Base-by-base conservation (phyloP, 30 jellyfish, hydroid and myxozoan genomes). In the Nemopilema nomurai region DNA sequence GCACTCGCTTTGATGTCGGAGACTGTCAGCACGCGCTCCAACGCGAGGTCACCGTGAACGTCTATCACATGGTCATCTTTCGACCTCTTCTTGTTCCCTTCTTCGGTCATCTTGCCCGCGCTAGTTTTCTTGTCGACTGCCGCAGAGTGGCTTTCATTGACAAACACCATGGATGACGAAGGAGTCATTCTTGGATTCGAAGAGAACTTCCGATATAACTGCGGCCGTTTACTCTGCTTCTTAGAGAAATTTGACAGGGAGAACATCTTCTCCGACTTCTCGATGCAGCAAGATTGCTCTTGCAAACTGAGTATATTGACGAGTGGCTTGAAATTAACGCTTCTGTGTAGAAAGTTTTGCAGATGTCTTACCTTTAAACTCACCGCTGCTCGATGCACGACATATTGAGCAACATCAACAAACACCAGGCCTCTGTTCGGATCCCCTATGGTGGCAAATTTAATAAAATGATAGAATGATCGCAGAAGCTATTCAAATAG, bases 1-100 rank as follows among this genome's bases (percentile, higher is more conserved):
- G 26, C 72, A 63, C 7, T n/a, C 8, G 72, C n/a, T 63, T 63
- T 24, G 72, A 63, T 63, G 18, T 63, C 72, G 18, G 72, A 63
- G 6, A 63, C 72, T 6, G 72, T 63, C 18, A 63, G n/a, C 6
- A 63, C 72, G 6, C 72, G 26, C 8, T 63, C 29, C 72, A 63
- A 18, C 18, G 72, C 8, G 16, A n/a, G 29, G 6, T 63, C 29
- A 24, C 72, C 29, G 6, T 63, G 72, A n/a, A 24, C 6, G 18
- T 63, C 72, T 6, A 3, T 18, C 16, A 63, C 72, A 51, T 51
- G 16, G 72, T 63, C 29, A n/a, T 63, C 29, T 19, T 63, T 63
- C 29, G 72, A 19, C 3, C 18, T 18, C 16, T 63, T n/a, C 4
- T 6, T 63, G 29, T n/a, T 24, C 6, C 8, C 72, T 18, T 24